A percentile compares a stretch with the other conserved stretches of the same genome.
These are phyloP conservation scores for Limnothrissa miodon DNA, from an alignment of 2,113 vertebrate species.

Conservation along the genomic window DNA sequence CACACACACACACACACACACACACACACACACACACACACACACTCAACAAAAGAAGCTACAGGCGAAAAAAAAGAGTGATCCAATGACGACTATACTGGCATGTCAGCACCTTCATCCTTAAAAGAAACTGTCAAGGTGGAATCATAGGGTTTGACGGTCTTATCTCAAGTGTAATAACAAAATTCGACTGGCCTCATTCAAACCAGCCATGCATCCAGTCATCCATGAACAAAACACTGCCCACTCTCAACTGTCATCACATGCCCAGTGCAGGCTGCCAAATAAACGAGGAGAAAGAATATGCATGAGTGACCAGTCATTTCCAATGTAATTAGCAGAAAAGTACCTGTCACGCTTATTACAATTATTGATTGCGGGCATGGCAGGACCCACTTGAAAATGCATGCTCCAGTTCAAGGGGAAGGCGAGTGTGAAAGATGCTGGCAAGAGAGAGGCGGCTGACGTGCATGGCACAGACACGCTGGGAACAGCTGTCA, in stretches of 20 bases:
- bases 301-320: slow-evolving; percentile 20
- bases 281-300: not conserved
- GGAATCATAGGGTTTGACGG: not conserved
- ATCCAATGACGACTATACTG: not conserved
- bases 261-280: not conserved
- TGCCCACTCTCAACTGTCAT: slow-evolving; percentile 9
- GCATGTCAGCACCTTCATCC: not conserved
- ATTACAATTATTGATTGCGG: not conserved
- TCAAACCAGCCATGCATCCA: not conserved
- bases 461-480: not conserved
- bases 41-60: not conserved
- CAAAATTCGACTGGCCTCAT: not conserved
- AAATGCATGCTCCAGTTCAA: not conserved
- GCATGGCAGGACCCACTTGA: slow-evolving; percentile 13
- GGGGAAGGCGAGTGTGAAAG: not conserved
- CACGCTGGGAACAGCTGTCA: not conserved
- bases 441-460: not conserved
- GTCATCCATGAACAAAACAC: not conserved
- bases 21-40: too few species aligned
- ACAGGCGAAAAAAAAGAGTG: not conserved
- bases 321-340: slow-evolving; percentile 18
- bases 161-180: slow-evolving; percentile 4
- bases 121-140: slow-evolving; percentile 16
- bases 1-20: not conserved
- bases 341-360: slow-evolving; percentile 9